Evolutionary conservation across 2,888 invertebrate species (phyloP), one percentile per base, ranked within the genome.

Genomic region (Stenchaetothrips biformis): DNA sequence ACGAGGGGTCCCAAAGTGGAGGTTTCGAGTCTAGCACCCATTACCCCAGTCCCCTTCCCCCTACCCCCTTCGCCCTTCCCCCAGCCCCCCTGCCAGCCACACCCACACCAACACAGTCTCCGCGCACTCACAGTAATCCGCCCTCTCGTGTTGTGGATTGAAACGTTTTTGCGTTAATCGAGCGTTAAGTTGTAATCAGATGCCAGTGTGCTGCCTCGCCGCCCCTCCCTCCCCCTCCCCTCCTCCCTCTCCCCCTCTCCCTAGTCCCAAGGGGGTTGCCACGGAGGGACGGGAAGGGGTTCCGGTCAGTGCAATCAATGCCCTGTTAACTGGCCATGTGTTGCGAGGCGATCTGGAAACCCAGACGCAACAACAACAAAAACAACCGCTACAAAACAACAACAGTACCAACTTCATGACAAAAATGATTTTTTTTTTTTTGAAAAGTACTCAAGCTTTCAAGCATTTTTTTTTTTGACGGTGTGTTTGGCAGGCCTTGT

Each of bases 161-260:
- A 74, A 74, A 74, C 67, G 67, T 74, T 74, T 74, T 74, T 74
- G 67, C 67, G 67, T 74, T 74, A 74, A 74, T 74, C 67, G 67
- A 74, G 67, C 67, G 67, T 74, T 74, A 74, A 74, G 67, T 74
- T 74, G 67, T 74, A 74, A 74, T 74, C 67, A 74, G 67, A 74
- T 74, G 67, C 67, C 67, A 25, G 21, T 25, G 25, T 74, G 67
- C 25, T 74, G 7, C 67, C 21, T 2, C 37, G 37, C 37, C 37
- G 37, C 37, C 37, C 25, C 67, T 74, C 67, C 25, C 13, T 25
- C 25, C 25, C 67, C 9, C 7, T 84, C 85, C 84, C 84, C 84
- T 84, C 84, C 84, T 84, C 84, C 85, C 84, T 84, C 84, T 84
- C 84, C 84, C 84, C 84, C 67, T 62, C 67, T 18, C 67, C 25